Evolutionary conservation across 2,888 invertebrate genomes (phyloP).

Genomic region (Heteromurus nitidus): DNA sequence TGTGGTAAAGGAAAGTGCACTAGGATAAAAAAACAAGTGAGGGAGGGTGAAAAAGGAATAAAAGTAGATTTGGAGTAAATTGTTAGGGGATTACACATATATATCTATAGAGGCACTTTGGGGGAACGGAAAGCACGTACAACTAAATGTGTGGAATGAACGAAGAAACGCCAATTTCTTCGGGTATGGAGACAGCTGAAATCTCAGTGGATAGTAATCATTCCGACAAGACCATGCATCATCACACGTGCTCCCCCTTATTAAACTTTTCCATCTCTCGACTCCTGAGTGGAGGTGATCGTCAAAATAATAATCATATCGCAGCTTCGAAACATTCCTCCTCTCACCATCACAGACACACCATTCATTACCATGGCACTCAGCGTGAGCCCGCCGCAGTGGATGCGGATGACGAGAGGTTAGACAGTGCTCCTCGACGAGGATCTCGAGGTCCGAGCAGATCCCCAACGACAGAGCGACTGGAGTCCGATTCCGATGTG

Average conservation of each 20-base stretch:
- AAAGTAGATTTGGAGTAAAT: no score
- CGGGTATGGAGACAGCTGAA: conserved; percentile 73
- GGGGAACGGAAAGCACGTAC: conserved; percentile 13
- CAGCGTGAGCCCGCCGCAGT: conserved; percentile 51
- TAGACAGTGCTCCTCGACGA: conserved; percentile 21
- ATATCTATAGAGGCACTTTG: not conserved
- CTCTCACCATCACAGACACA: conserved; percentile 54
- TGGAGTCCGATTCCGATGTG: conserved; percentile 56
- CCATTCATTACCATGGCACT: conserved; percentile 60
- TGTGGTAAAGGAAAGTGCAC: conserved; percentile 11
- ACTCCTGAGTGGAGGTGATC: conserved; percentile 70
- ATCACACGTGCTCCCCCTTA: conserved; percentile 69
- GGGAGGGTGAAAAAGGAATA: not conserved
- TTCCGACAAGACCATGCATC: conserved; percentile 68
- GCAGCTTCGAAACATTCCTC: conserved; percentile 47
- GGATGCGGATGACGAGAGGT: conserved; percentile 50
- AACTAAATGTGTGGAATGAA: conserved; percentile 73
- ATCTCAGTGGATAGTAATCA: conserved; percentile 69
- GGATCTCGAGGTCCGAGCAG: conserved; percentile 52
- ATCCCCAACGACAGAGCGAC: conserved; percentile 50
- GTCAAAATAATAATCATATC: conserved; percentile 65
- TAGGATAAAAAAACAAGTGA: conserved; percentile 11
- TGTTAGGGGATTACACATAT: not conserved
- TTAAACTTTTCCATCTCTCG: conserved; percentile 74
- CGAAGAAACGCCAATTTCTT: conserved; percentile 71